phyloP scores from a whole-genome alignment of 2,113 vertebrate species.

The Rhineura floridana region DNA sequence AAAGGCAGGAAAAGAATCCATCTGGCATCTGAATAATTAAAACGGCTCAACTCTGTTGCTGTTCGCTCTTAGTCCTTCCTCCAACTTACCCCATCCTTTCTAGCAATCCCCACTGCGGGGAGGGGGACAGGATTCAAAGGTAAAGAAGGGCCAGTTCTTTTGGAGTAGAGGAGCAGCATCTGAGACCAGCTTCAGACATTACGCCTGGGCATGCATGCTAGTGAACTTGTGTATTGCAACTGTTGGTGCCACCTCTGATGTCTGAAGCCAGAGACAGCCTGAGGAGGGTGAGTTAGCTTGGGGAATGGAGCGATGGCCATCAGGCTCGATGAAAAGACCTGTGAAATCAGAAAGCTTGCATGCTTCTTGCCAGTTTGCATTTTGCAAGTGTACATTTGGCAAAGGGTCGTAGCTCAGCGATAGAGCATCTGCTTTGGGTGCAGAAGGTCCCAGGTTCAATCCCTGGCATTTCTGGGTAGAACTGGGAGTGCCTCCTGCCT shows the following conservation, averaged over 20 bases:
- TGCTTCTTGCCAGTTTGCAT: not conserved
- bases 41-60: constrained; percentile 96
- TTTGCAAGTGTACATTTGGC: not conserved
- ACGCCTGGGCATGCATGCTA: not conserved
- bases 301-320: not conserved
- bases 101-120: constrained; percentile 56
- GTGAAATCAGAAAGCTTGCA: not conserved
- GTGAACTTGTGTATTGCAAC: not conserved
- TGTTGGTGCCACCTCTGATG: no score
- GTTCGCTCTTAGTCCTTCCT: constrained; percentile 85
- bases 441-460: no score
- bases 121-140: constrained; percentile 76
- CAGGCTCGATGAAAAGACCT: not conserved
- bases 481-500: no score
- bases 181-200: not conserved
- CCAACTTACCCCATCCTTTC: constrained; percentile 65
- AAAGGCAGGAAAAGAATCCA: constrained; percentile 94
- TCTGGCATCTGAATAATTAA: constrained; percentile 99
- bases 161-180: not conserved
- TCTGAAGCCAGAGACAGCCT: not conserved
- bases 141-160: constrained; percentile 64
- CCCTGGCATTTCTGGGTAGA: no score
- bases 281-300: not conserved
- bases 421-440: no score
- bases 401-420: no score